Evolutionary conservation across 2,888 invertebrate species (phyloP), one percentile per base, ranked within the genome.

Genomic region (Schrankia costaestrigalis): DNA sequence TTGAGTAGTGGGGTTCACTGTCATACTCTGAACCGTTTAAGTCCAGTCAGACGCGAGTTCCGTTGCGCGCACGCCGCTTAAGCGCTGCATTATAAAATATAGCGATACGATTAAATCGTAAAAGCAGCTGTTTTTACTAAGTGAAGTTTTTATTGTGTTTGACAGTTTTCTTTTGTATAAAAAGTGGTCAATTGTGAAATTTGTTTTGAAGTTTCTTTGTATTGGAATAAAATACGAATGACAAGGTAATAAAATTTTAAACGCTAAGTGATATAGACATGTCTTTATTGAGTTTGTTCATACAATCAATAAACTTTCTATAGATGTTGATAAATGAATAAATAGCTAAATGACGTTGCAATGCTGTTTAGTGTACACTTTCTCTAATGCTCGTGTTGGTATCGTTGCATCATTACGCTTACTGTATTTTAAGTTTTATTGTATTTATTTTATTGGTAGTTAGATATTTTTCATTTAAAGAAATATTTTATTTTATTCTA

Each of bases 11-110:
- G 74, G 78, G 74, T 47, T 71, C 65, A 68, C 69, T 72, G 72
- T 72, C 69, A 71, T 68, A 71, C 71, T 64, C 68, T 69, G 71
- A 64, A 56, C 59, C 67, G 77, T 69, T 67, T 63, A 67, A 50
- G 72, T 68, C 66, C 79, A 80, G 80, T 83, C 74, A 71, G 73
- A 69, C 72, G 71, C 65, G 63, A 74, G 75, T 66, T 73, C 71
- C 74, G 75, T 73, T 67, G 72, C 72, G 71, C 61, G 53, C 48
- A 63, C 67, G 73, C 58, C 44, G 57, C 46, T 43, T 36, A 35
- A 39, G 46, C 59, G 69, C 71, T 64, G 72, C 71, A 49, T 74
- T 67, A 62, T 14, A 39, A 25, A 31, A 37, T 41, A 7, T n/a
- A 47, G 39, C n/a, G n/a, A n/a, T n/a, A n/a, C n/a, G n/a, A n/a